These are phyloP conservation scores for Clinocottus analis DNA, from an alignment of 2,113 vertebrate species.

Conservation along the genomic window DNA sequence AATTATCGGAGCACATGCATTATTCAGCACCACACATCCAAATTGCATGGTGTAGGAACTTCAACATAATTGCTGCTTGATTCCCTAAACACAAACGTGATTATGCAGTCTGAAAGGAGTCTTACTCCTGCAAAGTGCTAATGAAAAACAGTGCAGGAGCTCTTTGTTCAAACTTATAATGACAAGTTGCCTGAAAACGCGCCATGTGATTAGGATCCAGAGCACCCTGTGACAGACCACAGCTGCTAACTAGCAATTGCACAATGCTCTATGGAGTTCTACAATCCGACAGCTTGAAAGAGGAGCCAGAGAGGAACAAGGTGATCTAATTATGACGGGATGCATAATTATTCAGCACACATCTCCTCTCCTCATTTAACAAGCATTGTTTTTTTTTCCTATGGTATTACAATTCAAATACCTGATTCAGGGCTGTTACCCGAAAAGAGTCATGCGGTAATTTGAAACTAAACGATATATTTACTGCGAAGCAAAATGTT, in stretches of 20 bases:
- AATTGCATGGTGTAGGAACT: conserved; percentile 42
- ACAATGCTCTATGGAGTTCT: conserved; percentile 34
- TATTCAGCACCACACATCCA: conserved; percentile 33
- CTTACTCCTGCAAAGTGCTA: conserved; percentile 16
- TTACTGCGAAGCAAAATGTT: neutral
- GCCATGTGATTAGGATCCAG: conserved; percentile 59
- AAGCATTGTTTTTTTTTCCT: conserved; percentile 5
- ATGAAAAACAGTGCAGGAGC: conserved; percentile 29
- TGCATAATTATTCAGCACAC: conserved; percentile 50
- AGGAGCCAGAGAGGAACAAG: conserved; percentile 35
- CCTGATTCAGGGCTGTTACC: conserved; percentile 2
- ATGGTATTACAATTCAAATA: conserved; percentile 13
- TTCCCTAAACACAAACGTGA: conserved; percentile 49
- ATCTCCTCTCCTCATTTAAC: conserved; percentile 5
- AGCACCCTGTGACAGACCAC: conserved; percentile 44
- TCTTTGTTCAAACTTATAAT: conserved; percentile 38
- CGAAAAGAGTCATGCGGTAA: neutral
- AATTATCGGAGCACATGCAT: conserved; percentile 35
- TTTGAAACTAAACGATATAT: neutral
- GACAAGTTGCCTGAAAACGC: conserved; percentile 39
- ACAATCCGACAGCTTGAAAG: conserved; percentile 33
- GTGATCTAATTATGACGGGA: conserved; percentile 63
- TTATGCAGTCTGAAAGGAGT: conserved; percentile 43
- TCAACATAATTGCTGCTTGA: conserved; percentile 46
- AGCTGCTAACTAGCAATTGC: conserved; percentile 54